These are phyloP conservation scores for Morus bassanus DNA, from an alignment of 2,797 vertebrate species.

Conservation along the genomic window DNA sequence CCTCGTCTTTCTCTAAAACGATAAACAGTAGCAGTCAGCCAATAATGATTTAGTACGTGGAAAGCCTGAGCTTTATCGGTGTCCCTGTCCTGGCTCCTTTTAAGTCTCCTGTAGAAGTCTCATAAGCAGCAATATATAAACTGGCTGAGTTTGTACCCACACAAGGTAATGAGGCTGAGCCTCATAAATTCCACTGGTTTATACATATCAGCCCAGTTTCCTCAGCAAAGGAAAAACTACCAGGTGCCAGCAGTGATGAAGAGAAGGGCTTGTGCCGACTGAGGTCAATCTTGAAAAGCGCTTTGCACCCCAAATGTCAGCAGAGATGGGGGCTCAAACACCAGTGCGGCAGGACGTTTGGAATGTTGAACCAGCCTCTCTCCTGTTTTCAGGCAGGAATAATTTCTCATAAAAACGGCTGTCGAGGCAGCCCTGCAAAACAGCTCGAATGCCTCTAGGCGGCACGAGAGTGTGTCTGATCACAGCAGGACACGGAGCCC, in stretches of 20 bases:
- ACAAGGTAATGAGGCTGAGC: neutral
- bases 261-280: neutral
- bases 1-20: neutral
- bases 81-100: neutral
- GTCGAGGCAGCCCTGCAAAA: neutral
- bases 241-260: neutral
- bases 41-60: constrained; percentile 3
- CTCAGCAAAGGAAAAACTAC: neutral
- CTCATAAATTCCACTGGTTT: neutral
- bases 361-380: neutral
- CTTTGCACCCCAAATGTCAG: neutral
- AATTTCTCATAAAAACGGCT: accelerated
- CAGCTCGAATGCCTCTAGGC: neutral
- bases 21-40: neutral
- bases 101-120: neutral
- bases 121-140: neutral
- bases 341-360: accelerated
- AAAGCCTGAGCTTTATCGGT: neutral
- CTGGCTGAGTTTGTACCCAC: neutral
- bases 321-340: neutral
- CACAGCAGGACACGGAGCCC: accelerated
- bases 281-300: neutral
- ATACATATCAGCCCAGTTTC: neutral
- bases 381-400: neutral
- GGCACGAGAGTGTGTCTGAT: neutral